A percentile compares a stretch with the other conserved stretches of the same genome.
These are phyloP conservation scores for Sebastes baramenuke DNA, from an alignment of 2,797 vertebrate genomes.

Conservation along the genomic window DNA sequence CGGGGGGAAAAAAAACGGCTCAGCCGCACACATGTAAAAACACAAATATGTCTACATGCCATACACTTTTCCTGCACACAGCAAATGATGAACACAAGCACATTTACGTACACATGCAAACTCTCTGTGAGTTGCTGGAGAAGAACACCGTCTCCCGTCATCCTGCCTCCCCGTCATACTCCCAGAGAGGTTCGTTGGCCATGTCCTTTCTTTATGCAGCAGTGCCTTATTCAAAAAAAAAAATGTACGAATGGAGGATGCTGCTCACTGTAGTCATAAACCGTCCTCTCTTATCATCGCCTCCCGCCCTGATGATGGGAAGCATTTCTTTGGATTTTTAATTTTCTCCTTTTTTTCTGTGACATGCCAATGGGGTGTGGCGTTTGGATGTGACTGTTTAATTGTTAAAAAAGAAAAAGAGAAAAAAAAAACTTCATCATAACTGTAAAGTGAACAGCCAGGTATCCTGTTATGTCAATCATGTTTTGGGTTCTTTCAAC, in stretches of 20 bases:
- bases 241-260: slow-evolving; percentile 83
- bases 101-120: slow-evolving; percentile 62
- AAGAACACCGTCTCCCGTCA: slow-evolving; percentile 66
- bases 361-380: slow-evolving; percentile 76
- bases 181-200: slow-evolving; percentile 74
- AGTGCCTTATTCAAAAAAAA: slow-evolving; percentile 85
- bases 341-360: slow-evolving; percentile 68
- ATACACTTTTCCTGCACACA: slow-evolving; percentile 57
- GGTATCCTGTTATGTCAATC: slow-evolving; percentile 79
- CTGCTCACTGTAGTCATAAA: slow-evolving; percentile 83
- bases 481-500: slow-evolving; percentile 74
- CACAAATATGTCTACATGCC: slow-evolving; percentile 61
- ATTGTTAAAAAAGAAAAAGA: slow-evolving; percentile 59
- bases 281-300: slow-evolving; percentile 67
- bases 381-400: slow-evolving; percentile 80
- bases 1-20: slow-evolving; percentile 6
- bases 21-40: slow-evolving; percentile 60
- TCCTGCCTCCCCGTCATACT: slow-evolving; percentile 73
- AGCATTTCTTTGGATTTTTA: slow-evolving; percentile 62
- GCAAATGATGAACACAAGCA: slow-evolving; percentile 58
- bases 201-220: slow-evolving; percentile 83
- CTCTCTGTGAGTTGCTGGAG: slow-evolving; percentile 69
- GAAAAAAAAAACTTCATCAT: slow-evolving; percentile 55
- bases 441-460: slow-evolving; percentile 79
- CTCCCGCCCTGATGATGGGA: slow-evolving; percentile 47